These are phyloP conservation scores for Hirtodrosophila duncani DNA, from an alignment of 2,888 invertebrate genomes.

Conservation along the genomic window DNA sequence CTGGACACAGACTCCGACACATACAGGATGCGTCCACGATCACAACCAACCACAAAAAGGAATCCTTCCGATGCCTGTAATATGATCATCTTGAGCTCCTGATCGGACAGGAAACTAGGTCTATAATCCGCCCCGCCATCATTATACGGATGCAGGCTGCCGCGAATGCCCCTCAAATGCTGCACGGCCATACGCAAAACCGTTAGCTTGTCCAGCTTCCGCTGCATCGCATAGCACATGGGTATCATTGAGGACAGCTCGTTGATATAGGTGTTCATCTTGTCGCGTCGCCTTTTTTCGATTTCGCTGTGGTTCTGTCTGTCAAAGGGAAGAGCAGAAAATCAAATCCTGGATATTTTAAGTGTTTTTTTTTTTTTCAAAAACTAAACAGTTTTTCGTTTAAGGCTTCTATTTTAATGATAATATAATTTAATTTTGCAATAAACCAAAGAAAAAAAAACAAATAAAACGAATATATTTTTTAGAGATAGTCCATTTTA, in stretches of 20 bases:
- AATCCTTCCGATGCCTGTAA: conserved; percentile 93
- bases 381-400: too few species aligned
- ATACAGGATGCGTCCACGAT: conserved; percentile 92
- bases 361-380: too few species aligned
- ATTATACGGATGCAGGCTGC: conserved; percentile 87
- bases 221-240: conserved; percentile 94
- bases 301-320: conserved; percentile 98
- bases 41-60: conserved; percentile 94
- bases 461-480: too few species aligned
- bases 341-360: too few species aligned
- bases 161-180: conserved; percentile 88
- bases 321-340: too few species aligned
- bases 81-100: conserved; percentile 91
- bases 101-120: conserved; percentile 90
- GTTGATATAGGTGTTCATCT: conserved; percentile 97
- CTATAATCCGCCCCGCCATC: conserved; percentile 87
- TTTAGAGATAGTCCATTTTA: too few species aligned
- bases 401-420: too few species aligned
- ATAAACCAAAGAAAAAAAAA: too few species aligned
- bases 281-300: conserved; percentile 94
- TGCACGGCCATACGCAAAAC: conserved; percentile 95
- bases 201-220: conserved; percentile 95
- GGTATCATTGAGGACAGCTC: conserved; percentile 94
- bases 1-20: conserved; percentile 92
- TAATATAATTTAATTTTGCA: too few species aligned